Evolutionary conservation across 1,140 invertebrate genomes (phyloP), one percentile per base, ranked within the genome.

Genomic region (Drosophila novamexicana): DNA sequence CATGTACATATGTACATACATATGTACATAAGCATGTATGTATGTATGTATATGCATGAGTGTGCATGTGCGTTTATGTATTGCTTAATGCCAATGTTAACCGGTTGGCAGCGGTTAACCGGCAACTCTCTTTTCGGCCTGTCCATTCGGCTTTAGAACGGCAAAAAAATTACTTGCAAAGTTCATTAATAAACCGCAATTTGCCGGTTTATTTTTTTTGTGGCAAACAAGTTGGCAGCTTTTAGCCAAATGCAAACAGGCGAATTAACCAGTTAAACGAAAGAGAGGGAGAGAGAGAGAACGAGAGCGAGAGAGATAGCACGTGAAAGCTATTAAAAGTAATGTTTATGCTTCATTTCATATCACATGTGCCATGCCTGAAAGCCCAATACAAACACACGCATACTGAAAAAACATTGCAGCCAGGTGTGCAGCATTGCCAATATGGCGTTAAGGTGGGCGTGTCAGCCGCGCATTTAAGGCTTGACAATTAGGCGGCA

Each of bases 271-370:
- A 61, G 64, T 68, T 73, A 54, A 39, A 9, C 34, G 39, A 44
- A 42, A 37, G 1, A 9, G 58, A 9, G 42, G 10, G 16, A 44
- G 9, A 40, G 40, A 47, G 40, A 40, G 4, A 22, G 36, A 22
- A n/a, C n/a, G 16, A 44, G 9, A 40, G 40, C 40, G 40, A 40
- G 4, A 22, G 36, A 22, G 50, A 29, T 14, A 37, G 22, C 12
- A 16, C 7, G 32, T n/a, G 58, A 66, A 54, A 73, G 57, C 56
- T 45, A 68, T 68, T 68, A 54, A 73, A 54, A 68, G 50, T 54
- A 73, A 61, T 73, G 56, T 73, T 73, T 61, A 68, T 73, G 64
- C 49, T 39, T 58, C 47, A 44, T 66, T 66, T 58, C 14, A 32
- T 36, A 53, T 71, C 68, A 57, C 53, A 71, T 66, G 63, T 67